Percentiles rank a stretch among this genome's conserved stretches.
Conservation (phyloP, 2,797 vertebrate species). For the Antennarius maculatus region DNA sequence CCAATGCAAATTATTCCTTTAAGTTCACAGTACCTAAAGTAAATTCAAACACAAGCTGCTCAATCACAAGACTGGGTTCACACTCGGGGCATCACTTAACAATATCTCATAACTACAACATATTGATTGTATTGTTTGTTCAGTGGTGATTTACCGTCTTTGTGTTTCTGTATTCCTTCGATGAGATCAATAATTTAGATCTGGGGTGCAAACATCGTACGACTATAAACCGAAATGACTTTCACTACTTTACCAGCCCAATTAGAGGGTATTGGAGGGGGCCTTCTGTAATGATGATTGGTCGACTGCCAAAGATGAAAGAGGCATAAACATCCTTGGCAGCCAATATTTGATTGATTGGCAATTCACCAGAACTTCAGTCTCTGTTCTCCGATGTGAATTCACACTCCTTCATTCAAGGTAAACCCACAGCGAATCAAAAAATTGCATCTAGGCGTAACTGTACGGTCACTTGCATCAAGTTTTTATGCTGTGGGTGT, state of each 20-base stretch:
- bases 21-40: no score
- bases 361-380: no score
- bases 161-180: not conserved
- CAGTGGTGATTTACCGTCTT: not conserved
- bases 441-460: not conserved
- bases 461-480: not conserved
- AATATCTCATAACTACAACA: no score
- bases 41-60: no score
- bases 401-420: conserved; percentile 5
- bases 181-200: conserved; percentile 7
- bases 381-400: no score
- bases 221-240: conserved; percentile 11
- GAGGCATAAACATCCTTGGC: not conserved
- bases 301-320: conserved; percentile 29
- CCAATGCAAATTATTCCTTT: no score
- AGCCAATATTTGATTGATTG: no score
- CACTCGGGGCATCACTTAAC: no score
- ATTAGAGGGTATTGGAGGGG: conserved; percentile 13
- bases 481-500: not conserved
- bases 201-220: not conserved
- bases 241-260: conserved; percentile 14
- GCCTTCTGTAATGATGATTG: conserved; percentile 17
- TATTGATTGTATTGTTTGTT: no score
- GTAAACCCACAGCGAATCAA: no score
- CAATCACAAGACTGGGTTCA: no score